Evolutionary conservation across 2,888 invertebrate species (phyloP).

Genomic region (Sphinx pinastri): DNA sequence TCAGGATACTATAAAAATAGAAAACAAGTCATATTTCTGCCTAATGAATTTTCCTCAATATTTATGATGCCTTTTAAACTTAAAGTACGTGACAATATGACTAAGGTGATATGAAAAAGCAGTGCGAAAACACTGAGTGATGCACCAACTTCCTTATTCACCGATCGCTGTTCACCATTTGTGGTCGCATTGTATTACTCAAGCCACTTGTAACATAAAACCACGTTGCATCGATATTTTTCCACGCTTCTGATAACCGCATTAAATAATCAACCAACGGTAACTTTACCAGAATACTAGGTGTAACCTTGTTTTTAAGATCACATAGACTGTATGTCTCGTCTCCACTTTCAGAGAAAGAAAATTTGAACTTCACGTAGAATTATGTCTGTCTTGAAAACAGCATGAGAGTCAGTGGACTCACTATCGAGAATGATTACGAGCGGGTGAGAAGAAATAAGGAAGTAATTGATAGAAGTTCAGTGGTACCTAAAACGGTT

Average conservation of each 20-base stretch:
- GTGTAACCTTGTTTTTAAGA: not conserved
- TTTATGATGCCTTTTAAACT: not conserved
- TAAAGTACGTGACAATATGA: not conserved
- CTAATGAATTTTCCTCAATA: not conserved
- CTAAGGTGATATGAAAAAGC: not conserved
- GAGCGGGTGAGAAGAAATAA: too few species aligned
- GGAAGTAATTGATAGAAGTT: too few species aligned
- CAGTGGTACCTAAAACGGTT: too few species aligned
- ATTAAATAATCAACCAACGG: not conserved
- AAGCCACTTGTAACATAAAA: not conserved
- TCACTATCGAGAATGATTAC: too few species aligned
- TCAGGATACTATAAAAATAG: too few species aligned
- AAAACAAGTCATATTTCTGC: not conserved
- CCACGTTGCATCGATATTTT: not conserved
- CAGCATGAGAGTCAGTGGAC: too few species aligned
- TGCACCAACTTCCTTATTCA: not conserved
- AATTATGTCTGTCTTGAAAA: too few species aligned
- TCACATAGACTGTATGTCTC: too few species aligned
- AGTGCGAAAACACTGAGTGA: not conserved
- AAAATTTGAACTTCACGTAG: too few species aligned
- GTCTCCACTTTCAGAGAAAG: too few species aligned
- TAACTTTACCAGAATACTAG: not conserved
- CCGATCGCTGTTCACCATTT: not conserved
- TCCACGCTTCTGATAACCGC: conserved; percentile 10
- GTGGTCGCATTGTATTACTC: not conserved